Base-by-base conservation (phyloP, 2,113 vertebrate genomes). In the Tautogolabrus adspersus region DNA sequence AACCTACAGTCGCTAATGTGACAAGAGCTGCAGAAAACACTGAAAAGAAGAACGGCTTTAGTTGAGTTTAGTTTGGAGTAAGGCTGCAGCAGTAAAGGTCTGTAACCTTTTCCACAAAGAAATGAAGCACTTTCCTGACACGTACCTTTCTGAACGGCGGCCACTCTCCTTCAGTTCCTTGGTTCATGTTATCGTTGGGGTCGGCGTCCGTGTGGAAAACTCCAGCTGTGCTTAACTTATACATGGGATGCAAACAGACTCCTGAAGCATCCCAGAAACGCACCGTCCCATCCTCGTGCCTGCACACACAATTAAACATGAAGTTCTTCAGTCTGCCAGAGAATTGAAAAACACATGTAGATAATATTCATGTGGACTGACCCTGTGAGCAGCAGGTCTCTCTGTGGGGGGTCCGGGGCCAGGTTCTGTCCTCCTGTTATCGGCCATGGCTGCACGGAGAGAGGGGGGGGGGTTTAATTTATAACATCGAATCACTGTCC, bases 251-350 rank as follows among this genome's bases (percentile, higher is more conserved):
- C 34, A 99, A 83, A 81, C 98, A 99, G 61, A 99, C 95, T 2
- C 98, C 98, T 0, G 98, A 99, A 0, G 97, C 97, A 1, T 99
- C 97, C 98, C 97, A 99, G 92, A 99, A 99, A 5, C 96, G 91
- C 49, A 99, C 97, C 0, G 97, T 98, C 59, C 97, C 98, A 0
- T 99, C 98, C 77, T 99, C 98, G 0, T 99, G 98, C 72, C 98
- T 99, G 63, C 0, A 23, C 10, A 44, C 16, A 87, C 19, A 66
- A 21, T 47, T 0, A 63, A 59, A 65, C 18, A 60, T 19, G 6
- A 30, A 10, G 16, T 7, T 3, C 55, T 62, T 55, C 51, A 10
- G 65, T 12, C 0, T 9, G 23, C 30, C 13, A 54, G 1, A 67
- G 18, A 55, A 21, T 72, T n/a, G 6, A 0, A 49, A 49, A 5